Conservation (phyloP, 2,113 vertebrate species). For the Calidris pugnax region DNA sequence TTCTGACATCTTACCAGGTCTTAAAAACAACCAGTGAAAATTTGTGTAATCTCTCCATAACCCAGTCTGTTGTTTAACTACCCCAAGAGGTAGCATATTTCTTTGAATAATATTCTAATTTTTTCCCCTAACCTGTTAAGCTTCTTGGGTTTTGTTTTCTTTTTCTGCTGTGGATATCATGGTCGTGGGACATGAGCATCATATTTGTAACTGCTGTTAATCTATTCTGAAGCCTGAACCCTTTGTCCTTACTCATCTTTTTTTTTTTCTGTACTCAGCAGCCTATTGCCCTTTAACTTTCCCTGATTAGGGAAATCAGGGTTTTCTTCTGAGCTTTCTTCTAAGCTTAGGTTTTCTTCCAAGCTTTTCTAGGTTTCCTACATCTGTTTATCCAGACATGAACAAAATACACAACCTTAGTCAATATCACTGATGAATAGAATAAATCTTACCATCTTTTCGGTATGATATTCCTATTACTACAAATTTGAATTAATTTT, state of each 20-base stretch:
- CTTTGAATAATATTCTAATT: neutral
- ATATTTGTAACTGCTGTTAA: neutral
- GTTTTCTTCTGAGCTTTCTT: too few relatives aligned
- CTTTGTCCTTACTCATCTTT: neutral
- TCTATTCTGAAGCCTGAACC: neutral
- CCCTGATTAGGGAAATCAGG: too few relatives aligned
- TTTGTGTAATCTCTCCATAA: constrained; percentile 10
- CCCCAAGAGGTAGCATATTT: neutral
- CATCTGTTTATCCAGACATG: neutral
- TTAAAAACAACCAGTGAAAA: neutral
- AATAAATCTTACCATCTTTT: neutral
- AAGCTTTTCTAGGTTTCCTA: neutral
- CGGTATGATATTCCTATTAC: neutral
- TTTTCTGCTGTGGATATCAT: neutral
- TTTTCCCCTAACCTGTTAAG: neutral
- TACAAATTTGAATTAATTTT: neutral
- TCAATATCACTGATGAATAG: neutral
- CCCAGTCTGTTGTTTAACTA: neutral
- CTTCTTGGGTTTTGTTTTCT: neutral
- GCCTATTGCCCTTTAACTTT: neutral
- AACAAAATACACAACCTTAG: neutral
- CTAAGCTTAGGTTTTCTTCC: neutral
- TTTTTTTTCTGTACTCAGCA: neutral
- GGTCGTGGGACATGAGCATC: neutral
- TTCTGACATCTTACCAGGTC: neutral